Evolutionary conservation across 1,140 invertebrate genomes (phyloP).

Genomic region (Goniozus legneri): DNA sequence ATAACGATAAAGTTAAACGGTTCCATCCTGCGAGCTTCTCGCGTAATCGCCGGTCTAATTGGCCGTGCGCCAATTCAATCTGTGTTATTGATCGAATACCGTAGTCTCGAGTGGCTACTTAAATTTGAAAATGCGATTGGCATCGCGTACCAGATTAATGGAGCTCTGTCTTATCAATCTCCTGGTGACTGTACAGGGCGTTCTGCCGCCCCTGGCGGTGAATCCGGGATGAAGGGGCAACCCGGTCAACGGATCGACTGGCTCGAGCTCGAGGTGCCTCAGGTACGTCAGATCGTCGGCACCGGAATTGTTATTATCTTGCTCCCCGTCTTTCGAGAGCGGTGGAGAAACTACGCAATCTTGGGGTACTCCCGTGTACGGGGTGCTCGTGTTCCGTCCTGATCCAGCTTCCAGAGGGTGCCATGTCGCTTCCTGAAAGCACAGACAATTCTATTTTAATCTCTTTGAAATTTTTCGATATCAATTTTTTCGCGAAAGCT

Average conservation of each 20-base stretch:
- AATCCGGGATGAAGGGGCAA: slow-evolving; percentile 43
- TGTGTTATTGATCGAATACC: too few relatives aligned
- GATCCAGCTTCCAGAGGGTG: slow-evolving; percentile 51
- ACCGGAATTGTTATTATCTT: slow-evolving; percentile 50
- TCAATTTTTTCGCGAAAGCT: slow-evolving; percentile 3
- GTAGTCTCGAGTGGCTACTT: too few relatives aligned
- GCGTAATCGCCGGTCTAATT: too few relatives aligned
- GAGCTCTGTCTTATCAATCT: slow-evolving; percentile 50
- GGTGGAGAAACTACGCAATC: slow-evolving; percentile 45
- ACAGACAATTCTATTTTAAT: too few relatives aligned
- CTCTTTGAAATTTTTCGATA: too few relatives aligned
- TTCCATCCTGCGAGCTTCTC: too few relatives aligned
- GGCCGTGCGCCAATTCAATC: too few relatives aligned
- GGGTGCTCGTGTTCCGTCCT: slow-evolving; percentile 43
- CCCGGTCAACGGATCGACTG: slow-evolving; percentile 52
- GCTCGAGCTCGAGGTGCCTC: slow-evolving; percentile 75
- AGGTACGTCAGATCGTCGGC: slow-evolving; percentile 63
- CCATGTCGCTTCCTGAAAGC: slow-evolving; percentile 53
- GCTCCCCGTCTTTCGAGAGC: slow-evolving; percentile 43
- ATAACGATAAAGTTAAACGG: too few relatives aligned
- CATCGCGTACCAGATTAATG: slow-evolving; percentile 41
- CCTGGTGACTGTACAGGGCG: slow-evolving; percentile 77
- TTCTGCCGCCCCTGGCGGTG: slow-evolving; percentile 62
- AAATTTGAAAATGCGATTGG: too few relatives aligned
- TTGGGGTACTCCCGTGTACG: slow-evolving; percentile 40